Evolutionary conservation across 2,113 vertebrate species (phyloP), one percentile per base, ranked within the genome.

Genomic region (Tympanuchus pallidicinctus): DNA sequence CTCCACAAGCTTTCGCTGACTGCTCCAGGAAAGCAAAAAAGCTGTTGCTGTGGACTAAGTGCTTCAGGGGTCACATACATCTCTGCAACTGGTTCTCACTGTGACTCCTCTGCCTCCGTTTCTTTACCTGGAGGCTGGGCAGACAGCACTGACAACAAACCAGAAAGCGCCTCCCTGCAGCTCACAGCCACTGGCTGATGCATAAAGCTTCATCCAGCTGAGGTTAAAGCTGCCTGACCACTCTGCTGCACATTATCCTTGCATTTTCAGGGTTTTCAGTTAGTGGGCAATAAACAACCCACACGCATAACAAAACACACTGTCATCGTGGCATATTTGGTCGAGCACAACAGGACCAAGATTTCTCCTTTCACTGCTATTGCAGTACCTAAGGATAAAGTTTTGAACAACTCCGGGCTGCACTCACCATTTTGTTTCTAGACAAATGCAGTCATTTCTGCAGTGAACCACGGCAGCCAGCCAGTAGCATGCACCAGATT

Each of bases 131-230:
- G 15, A 32, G 30, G 11, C 13, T 8, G 14, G 40, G 42, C 1
- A 0, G 50, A 2, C 32, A 43, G 45, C 16, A 56, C 16, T 2
- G 42, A 27, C 54, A 14, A 9, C 0, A 6, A n/a, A 3, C 25
- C 64, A 21, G 30, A 11, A 15, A 14, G 45, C 86, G 48, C 17
- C 45, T 36, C 21, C 21, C 40, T 25, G 9, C 3, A 7, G 45
- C 47, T 13, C 28, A n/a, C 52, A 32, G 48, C n/a, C 56, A 6
- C 22, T 1, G 5, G 13, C 34, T 5, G 19, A 25, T 48, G 73
- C 32, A 15, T 4, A 18, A 30, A 48, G 13, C 9, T 38, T 64
- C 1, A 0, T 67, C 7, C 11, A 25, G 32, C 27, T 17, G 42
- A 42, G 22, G 22, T 0, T 0, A 72, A 65, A 77, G n/a, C 59